phyloP scores from a whole-genome alignment of 2,888 invertebrate genomes.

The Adelognathus sp. region DNA sequence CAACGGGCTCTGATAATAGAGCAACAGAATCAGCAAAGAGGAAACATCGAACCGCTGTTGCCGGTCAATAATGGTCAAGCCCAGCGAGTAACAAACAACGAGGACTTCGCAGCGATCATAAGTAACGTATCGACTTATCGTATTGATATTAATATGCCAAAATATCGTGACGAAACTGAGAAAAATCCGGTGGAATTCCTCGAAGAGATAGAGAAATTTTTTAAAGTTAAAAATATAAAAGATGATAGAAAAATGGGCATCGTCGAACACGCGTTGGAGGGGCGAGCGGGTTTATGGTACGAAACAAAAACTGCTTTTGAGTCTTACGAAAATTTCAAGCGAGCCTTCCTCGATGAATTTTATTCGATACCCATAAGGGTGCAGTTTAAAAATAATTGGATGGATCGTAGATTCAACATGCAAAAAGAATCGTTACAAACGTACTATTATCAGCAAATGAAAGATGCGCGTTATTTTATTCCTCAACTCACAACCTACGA shows the following conservation, averaged over 20 bases:
- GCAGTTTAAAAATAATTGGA: conserved; percentile 15
- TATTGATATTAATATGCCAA: background rate
- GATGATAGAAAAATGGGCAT: background rate
- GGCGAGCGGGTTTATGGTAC: background rate
- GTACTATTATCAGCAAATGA: background rate
- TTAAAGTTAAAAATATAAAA: background rate
- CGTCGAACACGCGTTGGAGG: background rate
- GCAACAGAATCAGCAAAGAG: conserved; percentile 1
- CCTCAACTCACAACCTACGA: background rate
- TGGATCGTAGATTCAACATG: background rate
- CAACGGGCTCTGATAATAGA: background rate
- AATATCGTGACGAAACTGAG: background rate
- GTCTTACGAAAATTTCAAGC: background rate
- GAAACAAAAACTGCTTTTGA: background rate
- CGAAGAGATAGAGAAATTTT: background rate
- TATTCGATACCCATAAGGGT: conserved; percentile 5
- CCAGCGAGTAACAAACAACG: background rate
- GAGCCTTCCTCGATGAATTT: conserved; percentile 7
- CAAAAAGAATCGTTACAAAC: background rate
- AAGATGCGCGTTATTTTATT: conserved; percentile 12
- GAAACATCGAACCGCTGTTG: background rate
- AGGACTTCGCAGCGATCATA: background rate
- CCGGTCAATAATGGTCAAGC: background rate
- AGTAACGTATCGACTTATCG: background rate
- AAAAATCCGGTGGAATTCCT: background rate